Evolutionary conservation across 1,140 invertebrate species (phyloP), one percentile per base, ranked within the genome.

Genomic region (Drosophila saltans): DNA sequence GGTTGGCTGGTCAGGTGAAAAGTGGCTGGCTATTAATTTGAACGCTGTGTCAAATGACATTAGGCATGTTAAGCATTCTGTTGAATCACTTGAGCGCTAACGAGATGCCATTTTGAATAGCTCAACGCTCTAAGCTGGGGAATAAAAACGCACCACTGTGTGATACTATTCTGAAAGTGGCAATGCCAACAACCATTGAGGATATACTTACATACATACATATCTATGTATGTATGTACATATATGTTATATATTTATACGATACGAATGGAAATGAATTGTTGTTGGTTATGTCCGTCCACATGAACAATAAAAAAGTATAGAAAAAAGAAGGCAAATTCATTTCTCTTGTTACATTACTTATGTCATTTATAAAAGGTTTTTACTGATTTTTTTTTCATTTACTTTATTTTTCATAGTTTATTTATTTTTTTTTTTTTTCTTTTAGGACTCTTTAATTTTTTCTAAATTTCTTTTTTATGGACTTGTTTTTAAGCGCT

Each of bases 11-110:
- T 83, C 83, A 88, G 83, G 83, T 88, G 83, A 88, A 89, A 88
- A 88, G 83, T 88, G 80, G 78, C 71, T 77, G 80, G 83, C 83
- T 89, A 88, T 88, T 88, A 88, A 89, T 88, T 89, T 83, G 77
- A 83, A 74, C 62, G 84, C 76, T 88, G 76, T 60, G 84, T 75
- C 84, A 88, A 86, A 89, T 83, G 83, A 89, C 83, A 89, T 83
- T 88, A 85, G 82, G 83, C 83, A 85, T 85, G 82, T 85, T 85
- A 79, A 86, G 82, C 83, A 85, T 85, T 85, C 82, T 85, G 82
- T 85, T 85, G 82, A 85, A 85, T 85, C 82, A 85, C 83, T 85
- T 85, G 72, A 88, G 80, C 83, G 68, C 83, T 85, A 85, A 85
- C 83, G 82, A 85, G 82, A 78, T 79, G 83, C 72, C 83, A 85